Evolutionary conservation across 1,140 invertebrate genomes (phyloP).

Genomic region (Panulirus ornatus): DNA sequence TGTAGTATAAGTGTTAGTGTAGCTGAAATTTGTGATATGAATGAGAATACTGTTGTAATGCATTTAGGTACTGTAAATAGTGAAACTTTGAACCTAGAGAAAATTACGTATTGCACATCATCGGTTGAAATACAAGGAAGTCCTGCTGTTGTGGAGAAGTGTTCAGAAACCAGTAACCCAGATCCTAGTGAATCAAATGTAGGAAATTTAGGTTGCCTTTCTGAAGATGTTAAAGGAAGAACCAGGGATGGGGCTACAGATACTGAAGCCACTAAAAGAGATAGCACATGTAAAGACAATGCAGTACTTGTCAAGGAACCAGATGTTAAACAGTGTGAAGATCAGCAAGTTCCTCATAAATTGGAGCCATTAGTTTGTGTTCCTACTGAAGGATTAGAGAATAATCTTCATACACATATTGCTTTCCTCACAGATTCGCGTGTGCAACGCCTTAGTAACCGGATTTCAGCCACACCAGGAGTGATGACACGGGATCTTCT

Average conservation of each 20-base stretch:
- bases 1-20: conserved; percentile 1
- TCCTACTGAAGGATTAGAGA: conserved; percentile 22
- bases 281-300: not conserved
- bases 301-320: not conserved
- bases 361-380: not conserved
- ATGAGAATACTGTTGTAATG: conserved; percentile 25
- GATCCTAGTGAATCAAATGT: not conserved
- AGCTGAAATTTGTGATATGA: not conserved
- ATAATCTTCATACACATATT: conserved; percentile 46
- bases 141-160: not conserved
- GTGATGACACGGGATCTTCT: conserved; percentile 31
- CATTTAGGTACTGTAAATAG: not conserved
- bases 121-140: not conserved
- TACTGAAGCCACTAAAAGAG: not conserved
- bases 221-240: not conserved
- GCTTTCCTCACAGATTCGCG: conserved; percentile 40
- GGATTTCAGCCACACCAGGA: conserved; percentile 14
- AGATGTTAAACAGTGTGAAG: not conserved
- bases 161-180: not conserved
- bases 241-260: not conserved
- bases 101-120: not conserved
- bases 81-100: not conserved
- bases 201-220: not conserved
- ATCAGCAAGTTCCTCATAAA: not conserved
- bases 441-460: not conserved